These are phyloP conservation scores for Rhagoletis zephyria DNA, from an alignment of 1,140 invertebrate genomes.

Conservation along the genomic window DNA sequence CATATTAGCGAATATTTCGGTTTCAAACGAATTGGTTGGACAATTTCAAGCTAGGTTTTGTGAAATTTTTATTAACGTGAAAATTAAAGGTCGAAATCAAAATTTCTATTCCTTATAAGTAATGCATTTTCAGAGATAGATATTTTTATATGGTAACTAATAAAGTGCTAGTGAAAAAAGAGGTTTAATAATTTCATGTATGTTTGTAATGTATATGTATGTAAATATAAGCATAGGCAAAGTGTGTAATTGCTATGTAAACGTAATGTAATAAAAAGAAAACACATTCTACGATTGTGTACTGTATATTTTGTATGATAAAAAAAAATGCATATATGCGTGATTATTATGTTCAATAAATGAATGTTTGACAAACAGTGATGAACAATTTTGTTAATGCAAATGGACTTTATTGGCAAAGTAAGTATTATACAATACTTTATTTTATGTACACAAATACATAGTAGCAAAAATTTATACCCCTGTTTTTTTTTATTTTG, in stretches of 20 bases:
- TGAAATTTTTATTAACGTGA: background rate
- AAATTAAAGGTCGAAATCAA: background rate
- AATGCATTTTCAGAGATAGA: background rate
- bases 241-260: background rate
- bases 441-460: too few relatives aligned
- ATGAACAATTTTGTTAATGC: too few relatives aligned
- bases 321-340: too few relatives aligned
- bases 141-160: background rate
- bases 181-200: too few relatives aligned
- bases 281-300: background rate
- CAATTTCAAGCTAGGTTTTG: background rate
- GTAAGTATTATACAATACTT: too few relatives aligned
- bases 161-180: too few relatives aligned
- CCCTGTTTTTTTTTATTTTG: too few relatives aligned
- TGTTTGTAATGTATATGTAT: background rate
- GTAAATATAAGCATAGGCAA: background rate
- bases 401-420: too few relatives aligned
- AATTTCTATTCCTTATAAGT: background rate
- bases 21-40: background rate
- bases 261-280: background rate
- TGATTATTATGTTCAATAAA: conserved; percentile 19
- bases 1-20: conserved; percentile 5
- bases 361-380: background rate
- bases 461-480: too few relatives aligned
- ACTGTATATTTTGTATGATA: conserved; percentile 10